phyloP scores from a whole-genome alignment of 2,888 invertebrate species.

The Pseudeuparius sepicola region DNA sequence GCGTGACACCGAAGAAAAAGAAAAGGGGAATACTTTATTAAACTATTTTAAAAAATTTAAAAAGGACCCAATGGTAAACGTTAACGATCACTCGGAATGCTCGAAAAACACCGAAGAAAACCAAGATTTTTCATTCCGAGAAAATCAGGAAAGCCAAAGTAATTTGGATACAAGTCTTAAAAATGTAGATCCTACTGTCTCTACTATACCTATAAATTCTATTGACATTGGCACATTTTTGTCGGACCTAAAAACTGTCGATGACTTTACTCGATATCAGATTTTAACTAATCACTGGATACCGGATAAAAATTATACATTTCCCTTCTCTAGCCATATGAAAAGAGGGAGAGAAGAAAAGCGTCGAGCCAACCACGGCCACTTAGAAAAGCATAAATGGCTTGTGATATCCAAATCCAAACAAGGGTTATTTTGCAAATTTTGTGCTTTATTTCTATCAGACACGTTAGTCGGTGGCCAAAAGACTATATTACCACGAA shows the following conservation, averaged over 20 bases:
- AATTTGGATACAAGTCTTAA: no score
- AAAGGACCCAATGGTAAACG: no score
- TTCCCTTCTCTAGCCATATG: slow-evolving; percentile 7
- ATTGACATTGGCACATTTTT: slow-evolving; percentile 1
- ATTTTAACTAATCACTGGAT: slow-evolving; percentile 3
- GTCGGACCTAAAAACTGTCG: background rate
- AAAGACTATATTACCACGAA: background rate
- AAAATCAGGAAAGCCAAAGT: no score
- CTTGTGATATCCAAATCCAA: background rate
- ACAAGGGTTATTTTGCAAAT: slow-evolving; percentile 1
- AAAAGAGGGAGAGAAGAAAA: slow-evolving; percentile 10
- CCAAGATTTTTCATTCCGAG: no score
- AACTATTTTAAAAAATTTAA: slow-evolving; percentile 1
- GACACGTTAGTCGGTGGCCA: background rate
- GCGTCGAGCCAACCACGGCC: slow-evolving; percentile 1
- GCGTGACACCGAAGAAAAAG: no score
- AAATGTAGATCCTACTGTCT: no score
- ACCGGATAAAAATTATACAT: slow-evolving; percentile 3
- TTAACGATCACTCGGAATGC: no score
- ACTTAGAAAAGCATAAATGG: slow-evolving; percentile 3
- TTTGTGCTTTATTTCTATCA: background rate
- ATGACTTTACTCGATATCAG: slow-evolving; percentile 1
- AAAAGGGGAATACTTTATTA: slow-evolving; percentile 3
- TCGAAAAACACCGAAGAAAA: no score
- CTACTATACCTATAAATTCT: no score